Percentiles rank a stretch among this genome's conserved stretches.
phyloP scores from a whole-genome alignment of 2,113 vertebrate genomes.

The Datnioides undecimradiatus region DNA sequence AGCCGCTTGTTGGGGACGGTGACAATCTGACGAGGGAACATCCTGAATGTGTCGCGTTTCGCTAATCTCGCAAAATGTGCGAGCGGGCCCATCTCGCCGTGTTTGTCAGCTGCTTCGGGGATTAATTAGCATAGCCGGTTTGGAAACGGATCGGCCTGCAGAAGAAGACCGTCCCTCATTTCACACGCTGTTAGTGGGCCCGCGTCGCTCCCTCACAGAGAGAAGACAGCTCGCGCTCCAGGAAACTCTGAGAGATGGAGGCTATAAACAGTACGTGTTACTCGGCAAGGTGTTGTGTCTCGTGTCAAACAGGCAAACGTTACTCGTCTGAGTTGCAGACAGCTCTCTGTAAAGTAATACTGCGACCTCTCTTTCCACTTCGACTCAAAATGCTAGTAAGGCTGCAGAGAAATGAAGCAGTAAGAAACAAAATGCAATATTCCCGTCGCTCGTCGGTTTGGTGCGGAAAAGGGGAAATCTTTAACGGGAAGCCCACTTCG shows the following conservation, averaged over 20 bases:
- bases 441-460: not conserved
- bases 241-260: not conserved
- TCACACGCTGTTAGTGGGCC: conserved; percentile 16
- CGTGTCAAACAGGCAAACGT: not conserved
- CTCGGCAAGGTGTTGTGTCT: not conserved
- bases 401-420: not conserved
- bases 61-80: conserved; percentile 55
- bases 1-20: conserved; percentile 35
- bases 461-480: too few relatives aligned
- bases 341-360: too few relatives aligned
- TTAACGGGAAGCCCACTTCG: too few relatives aligned
- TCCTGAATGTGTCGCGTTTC: conserved; percentile 53
- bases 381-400: not conserved
- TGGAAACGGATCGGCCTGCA: conserved; percentile 44
- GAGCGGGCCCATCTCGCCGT: conserved; percentile 2
- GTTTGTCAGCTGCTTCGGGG: conserved; percentile 56
- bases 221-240: conserved; percentile 1
- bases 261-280: not conserved
- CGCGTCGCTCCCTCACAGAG: not conserved
- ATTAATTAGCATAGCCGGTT: conserved; percentile 55
- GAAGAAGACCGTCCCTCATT: conserved; percentile 30
- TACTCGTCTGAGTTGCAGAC: too few relatives aligned
- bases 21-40: conserved; percentile 50
- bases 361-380: not conserved
- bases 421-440: not conserved